Evolutionary conservation across 2,797 vertebrate genomes (phyloP).

Genomic region (Liparis tanakae): DNA sequence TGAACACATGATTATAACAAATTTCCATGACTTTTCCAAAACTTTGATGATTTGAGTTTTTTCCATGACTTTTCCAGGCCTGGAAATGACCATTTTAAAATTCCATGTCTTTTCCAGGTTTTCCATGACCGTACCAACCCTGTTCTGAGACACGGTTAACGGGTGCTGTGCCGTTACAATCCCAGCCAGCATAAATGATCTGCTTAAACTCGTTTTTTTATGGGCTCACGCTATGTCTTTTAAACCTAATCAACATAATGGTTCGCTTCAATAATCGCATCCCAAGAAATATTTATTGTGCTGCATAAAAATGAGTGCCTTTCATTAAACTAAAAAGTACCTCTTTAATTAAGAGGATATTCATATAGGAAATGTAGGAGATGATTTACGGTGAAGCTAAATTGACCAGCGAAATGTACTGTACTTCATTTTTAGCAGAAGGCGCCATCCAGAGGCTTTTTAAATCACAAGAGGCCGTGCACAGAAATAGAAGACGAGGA

Average conservation of each 20-base stretch:
- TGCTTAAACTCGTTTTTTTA: background rate
- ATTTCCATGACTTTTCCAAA: no score
- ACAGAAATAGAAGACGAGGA: slow-evolving; percentile 64
- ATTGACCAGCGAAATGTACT: slow-evolving; percentile 29
- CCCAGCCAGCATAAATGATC: slow-evolving; percentile 9
- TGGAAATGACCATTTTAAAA: no score
- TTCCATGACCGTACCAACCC: no score
- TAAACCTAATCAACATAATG: slow-evolving; percentile 35
- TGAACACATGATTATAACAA: no score
- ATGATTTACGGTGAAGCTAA: slow-evolving; percentile 18
- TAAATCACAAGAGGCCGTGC: slow-evolving; percentile 52
- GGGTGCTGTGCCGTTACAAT: slow-evolving; percentile 33
- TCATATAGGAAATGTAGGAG: slow-evolving; percentile 30
- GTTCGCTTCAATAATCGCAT: slow-evolving; percentile 7
- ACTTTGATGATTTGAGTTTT: no score
- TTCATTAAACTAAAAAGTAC: background rate
- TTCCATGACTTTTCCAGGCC: no score
- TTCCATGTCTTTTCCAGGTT: no score
- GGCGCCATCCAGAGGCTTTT: slow-evolving; percentile 50
- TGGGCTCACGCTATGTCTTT: slow-evolving; percentile 13
- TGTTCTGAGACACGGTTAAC: slow-evolving; percentile 28
- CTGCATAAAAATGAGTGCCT: background rate
- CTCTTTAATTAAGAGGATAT: background rate
- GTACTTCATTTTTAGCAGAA: slow-evolving; percentile 45
- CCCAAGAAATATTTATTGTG: background rate